Evolutionary conservation across 2,797 vertebrate species (phyloP), one percentile per base, ranked within the genome.

Genomic region (Myripristis murdjan): DNA sequence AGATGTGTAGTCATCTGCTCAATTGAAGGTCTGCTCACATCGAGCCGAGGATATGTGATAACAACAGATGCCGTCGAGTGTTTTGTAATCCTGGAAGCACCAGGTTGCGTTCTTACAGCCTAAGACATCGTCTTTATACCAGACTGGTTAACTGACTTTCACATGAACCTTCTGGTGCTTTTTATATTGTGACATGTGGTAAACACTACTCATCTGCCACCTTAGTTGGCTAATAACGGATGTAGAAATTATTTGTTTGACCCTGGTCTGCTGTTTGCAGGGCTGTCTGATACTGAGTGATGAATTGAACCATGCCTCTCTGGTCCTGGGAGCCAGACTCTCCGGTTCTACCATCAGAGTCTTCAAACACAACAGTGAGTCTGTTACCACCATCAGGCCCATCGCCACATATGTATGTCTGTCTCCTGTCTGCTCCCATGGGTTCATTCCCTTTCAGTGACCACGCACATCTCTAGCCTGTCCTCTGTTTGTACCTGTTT

Each of bases 281-380:
- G 97, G 97, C 74, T 97, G 97, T 87, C 94, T 98, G 79, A 98
- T 99, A 89, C 91, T 99, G 89, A 99, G 97, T 70, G 97, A 99
- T 83, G 97, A 98, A 71, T 82, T 98, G 83, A 99, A 98, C 93
- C 97, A 99, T 71, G 90, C 95, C 57, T 99, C 97, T 70, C 89
- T 99, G 14, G 90, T 98, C 35, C 94, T 99, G 37, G 97, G 97
- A 70, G 95, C 97, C 2, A 94, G 97, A 82, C 95, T 99, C 26
- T 98, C 97, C 1, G 95, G 97, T 14, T 95, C 97, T 73, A 96
- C 95, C 73, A 95, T 99, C 83, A 92, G 96, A 84, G 94, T 96
- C 85, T 99, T 97, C 94, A 98, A 98, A 89, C 97, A 99, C 85
- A 98, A 98, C 86, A 95, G 97, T 99, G 88, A 98, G 97, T 97